Evolutionary conservation across 2,888 invertebrate genomes (phyloP).

Genomic region (Zaprionus bogoriensis): DNA sequence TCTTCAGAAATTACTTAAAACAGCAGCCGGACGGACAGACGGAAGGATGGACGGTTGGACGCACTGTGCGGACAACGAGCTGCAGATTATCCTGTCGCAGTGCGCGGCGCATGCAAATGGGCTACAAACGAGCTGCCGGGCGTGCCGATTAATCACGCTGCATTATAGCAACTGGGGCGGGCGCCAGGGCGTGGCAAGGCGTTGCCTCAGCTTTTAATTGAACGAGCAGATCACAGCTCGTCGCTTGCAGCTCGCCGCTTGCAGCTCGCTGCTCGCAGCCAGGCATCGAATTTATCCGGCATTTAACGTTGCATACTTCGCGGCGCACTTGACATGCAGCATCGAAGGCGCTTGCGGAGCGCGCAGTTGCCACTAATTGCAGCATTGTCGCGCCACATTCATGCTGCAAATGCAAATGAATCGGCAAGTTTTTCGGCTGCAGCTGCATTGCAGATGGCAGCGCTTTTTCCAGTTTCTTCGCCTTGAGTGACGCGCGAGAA

Average conservation of each 20-base stretch:
- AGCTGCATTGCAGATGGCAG: constrained; percentile 69
- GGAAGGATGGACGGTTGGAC: neutral
- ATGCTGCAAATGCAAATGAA: constrained; percentile 66
- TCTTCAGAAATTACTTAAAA: constrained; percentile 71
- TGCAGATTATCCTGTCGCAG: constrained; percentile 67
- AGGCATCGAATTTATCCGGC: too few relatives aligned
- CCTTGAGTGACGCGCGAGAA: constrained; percentile 71
- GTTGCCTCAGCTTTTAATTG: too few relatives aligned
- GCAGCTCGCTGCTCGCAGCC: too few relatives aligned
- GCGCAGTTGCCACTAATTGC: constrained; percentile 61
- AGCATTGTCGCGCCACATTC: constrained; percentile 38
- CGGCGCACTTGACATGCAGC: constrained; percentile 45
- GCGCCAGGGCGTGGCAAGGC: constrained; percentile 6
- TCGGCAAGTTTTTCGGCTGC: constrained; percentile 16
- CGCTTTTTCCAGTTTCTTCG: constrained; percentile 27
- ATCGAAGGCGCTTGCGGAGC: constrained; percentile 6
- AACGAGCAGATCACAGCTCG: too few relatives aligned
- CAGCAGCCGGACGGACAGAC: constrained; percentile 5
- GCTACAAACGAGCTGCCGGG: constrained; percentile 41
- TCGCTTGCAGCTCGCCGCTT: neutral
- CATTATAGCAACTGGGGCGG: constrained; percentile 29
- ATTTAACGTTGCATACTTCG: constrained; percentile 34
- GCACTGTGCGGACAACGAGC: constrained; percentile 53
- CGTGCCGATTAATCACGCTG: constrained; percentile 68
- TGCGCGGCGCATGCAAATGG: constrained; percentile 53